A percentile compares a stretch with the other conserved stretches of the same genome.
These are phyloP conservation scores for Lophius piscatorius DNA, from an alignment of 2,113 vertebrate species.

Conservation along the genomic window DNA sequence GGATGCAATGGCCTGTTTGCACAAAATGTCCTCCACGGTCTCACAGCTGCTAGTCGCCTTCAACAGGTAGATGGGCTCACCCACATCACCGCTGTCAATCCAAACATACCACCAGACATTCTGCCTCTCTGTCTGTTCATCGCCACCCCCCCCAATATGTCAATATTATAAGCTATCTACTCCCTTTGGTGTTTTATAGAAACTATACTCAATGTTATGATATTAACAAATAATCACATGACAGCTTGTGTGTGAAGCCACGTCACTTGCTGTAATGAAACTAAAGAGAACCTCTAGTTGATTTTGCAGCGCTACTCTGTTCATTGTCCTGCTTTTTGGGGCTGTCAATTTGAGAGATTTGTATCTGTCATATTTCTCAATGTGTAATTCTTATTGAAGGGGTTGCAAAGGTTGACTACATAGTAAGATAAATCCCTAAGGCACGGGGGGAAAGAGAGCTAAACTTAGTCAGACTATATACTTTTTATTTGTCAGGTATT, in stretches of 20 bases:
- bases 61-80: conserved; percentile 78
- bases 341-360: neutral
- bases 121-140: neutral
- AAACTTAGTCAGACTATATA: too few species aligned
- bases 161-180: neutral
- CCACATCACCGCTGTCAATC: neutral
- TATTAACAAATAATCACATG: neutral
- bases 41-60: conserved; percentile 86
- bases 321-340: neutral
- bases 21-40: conserved; percentile 83
- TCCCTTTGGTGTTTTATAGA: neutral
- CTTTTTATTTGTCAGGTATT: too few species aligned
- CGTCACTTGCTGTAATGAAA: neutral
- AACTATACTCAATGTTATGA: neutral
- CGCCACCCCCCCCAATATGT: too few species aligned
- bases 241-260: neutral
- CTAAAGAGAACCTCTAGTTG: neutral
- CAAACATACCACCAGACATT: conserved; percentile 1
- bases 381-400: too few species aligned
- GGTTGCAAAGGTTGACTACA: neutral
- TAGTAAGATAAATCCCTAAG: too few species aligned
- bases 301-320: neutral
- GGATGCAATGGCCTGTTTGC: conserved; percentile 85
- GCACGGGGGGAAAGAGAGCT: too few species aligned
- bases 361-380: neutral